Conservation (phyloP, 2,888 invertebrate genomes). For the Trisateles emortualis region DNA sequence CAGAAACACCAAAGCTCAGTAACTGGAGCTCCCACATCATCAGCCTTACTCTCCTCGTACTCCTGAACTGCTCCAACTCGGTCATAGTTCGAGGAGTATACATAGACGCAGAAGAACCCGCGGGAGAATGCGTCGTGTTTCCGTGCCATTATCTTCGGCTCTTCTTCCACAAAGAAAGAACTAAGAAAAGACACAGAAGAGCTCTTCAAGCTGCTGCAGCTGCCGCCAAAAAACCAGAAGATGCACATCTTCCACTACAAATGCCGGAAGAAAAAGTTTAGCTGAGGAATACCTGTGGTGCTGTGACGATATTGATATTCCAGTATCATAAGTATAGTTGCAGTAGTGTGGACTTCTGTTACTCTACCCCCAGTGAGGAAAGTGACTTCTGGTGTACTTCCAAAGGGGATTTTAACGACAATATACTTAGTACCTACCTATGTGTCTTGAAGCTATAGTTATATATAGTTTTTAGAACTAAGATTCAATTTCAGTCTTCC, state of each 20-base stretch:
- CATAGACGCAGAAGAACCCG: slow-evolving; percentile 94
- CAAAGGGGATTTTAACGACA: neutral
- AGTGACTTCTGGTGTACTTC: neutral
- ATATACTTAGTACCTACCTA: too few species aligned
- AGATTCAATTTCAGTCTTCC: slow-evolving; percentile 2
- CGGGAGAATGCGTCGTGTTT: slow-evolving; percentile 93
- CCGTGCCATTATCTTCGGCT: slow-evolving; percentile 94
- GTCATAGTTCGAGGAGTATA: slow-evolving; percentile 95
- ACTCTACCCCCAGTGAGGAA: neutral
- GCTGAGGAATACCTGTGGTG: slow-evolving; percentile 12
- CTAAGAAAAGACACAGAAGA: slow-evolving; percentile 85
- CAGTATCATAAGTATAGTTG: neutral
- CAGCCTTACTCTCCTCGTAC: slow-evolving; percentile 91
- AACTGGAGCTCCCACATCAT: slow-evolving; percentile 93
- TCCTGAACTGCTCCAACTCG: slow-evolving; percentile 95
- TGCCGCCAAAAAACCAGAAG: slow-evolving; percentile 68
- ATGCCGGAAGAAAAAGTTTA: slow-evolving; percentile 79
- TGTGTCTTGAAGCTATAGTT: slow-evolving; percentile 4
- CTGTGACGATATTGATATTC: too few species aligned
- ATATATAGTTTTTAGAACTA: slow-evolving; percentile 2
- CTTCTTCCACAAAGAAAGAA: slow-evolving; percentile 90
- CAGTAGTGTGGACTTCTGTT: neutral
- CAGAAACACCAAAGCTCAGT: slow-evolving; percentile 91
- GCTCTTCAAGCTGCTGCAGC: slow-evolving; percentile 68
- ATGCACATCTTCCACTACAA: slow-evolving; percentile 73